Conservation (phyloP, 2,113 vertebrate genomes). For the Lagopus muta region DNA sequence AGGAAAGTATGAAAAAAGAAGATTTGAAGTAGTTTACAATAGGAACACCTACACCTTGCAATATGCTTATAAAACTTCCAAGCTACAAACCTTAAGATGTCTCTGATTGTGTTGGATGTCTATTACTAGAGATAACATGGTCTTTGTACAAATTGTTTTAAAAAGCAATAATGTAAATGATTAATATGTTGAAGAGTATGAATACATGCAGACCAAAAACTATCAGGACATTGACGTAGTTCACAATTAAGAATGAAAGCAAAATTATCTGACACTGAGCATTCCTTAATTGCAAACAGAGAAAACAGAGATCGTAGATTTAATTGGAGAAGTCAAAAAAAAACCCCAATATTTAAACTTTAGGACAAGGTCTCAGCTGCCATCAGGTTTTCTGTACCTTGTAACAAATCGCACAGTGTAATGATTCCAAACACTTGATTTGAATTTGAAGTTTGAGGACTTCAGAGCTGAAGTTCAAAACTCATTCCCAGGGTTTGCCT, state of each 20-base stretch:
- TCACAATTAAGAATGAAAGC: not conserved
- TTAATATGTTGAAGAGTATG: not conserved
- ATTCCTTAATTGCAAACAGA: not conserved
- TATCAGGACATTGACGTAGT: not conserved
- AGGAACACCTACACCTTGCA: not conserved
- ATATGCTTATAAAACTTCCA: not conserved
- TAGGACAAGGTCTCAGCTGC: not conserved
- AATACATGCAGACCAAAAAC: not conserved
- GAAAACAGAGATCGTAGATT: not conserved
- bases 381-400: not conserved
- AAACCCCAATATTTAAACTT: not conserved
- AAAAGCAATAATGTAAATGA: not conserved
- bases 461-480: not conserved
- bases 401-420: not conserved
- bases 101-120: not conserved
- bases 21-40: not conserved
- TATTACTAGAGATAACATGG: not conserved
- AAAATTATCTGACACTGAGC: not conserved
- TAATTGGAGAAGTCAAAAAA: not conserved
- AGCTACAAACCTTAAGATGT: not conserved
- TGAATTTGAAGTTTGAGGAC: not conserved
- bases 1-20: not conserved
- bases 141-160: not conserved
- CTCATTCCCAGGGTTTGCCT: not conserved
- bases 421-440: not conserved